A percentile compares a stretch with the other conserved stretches of the same genome.
These are phyloP conservation scores for Dolichallabes microphthalmus DNA, from an alignment of 2,113 vertebrate species.

Conservation along the genomic window DNA sequence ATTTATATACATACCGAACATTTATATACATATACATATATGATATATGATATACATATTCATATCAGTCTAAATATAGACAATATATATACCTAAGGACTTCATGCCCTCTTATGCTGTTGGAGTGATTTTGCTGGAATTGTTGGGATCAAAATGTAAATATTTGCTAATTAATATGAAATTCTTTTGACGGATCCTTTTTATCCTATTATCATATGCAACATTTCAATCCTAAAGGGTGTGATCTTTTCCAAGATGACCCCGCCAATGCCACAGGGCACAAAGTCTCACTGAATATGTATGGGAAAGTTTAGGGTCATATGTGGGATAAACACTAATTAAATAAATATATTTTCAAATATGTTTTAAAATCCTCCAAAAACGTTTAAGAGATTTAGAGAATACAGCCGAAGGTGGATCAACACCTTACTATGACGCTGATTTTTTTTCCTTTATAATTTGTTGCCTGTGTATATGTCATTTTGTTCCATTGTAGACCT, in stretches of 20 bases:
- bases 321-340: background rate
- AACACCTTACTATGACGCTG: background rate
- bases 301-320: too few relatives aligned
- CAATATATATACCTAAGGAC: background rate
- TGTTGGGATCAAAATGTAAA: background rate
- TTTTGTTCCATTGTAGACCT: background rate
- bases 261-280: background rate
- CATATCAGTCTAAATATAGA: background rate
- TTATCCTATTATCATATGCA: background rate
- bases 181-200: background rate
- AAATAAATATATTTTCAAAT: background rate
- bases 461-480: background rate
- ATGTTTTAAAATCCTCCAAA: background rate
- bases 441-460: background rate
- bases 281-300: background rate
- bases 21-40: too few relatives aligned
- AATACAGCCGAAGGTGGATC: background rate
- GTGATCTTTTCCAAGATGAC: background rate
- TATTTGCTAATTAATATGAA: background rate
- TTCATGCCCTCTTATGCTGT: too few relatives aligned
- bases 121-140: background rate
- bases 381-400: background rate
- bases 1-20: constrained; percentile 51
- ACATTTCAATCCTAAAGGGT: background rate
- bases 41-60: too few relatives aligned